phyloP scores from a whole-genome alignment of 2,888 invertebrate species.

The Deilephila elpenor region DNA sequence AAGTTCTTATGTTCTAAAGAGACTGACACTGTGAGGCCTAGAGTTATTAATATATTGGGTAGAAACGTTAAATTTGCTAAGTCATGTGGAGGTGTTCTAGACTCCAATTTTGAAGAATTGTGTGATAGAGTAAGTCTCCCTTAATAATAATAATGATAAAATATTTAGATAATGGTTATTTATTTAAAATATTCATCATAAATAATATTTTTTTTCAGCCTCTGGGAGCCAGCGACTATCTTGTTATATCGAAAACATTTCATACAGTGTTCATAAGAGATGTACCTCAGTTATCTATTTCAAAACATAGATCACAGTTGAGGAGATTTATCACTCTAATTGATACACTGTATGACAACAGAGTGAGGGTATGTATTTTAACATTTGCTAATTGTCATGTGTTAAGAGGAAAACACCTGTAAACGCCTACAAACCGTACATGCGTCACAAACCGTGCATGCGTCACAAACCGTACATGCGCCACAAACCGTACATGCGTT shows the following conservation, averaged over 20 bases:
- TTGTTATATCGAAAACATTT: constrained; percentile 96
- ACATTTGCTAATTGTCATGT: neutral
- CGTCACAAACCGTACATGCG: too few relatives aligned
- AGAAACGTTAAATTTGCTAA: constrained; percentile 94
- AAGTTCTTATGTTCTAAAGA: constrained; percentile 95
- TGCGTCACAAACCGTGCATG: too few relatives aligned
- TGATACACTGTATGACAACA: constrained; percentile 98
- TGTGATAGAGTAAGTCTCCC: constrained; percentile 90
- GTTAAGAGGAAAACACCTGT: too few relatives aligned
- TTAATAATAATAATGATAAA: too few relatives aligned
- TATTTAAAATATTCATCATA: too few relatives aligned
- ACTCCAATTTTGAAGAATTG: constrained; percentile 94
- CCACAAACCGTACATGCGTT: too few relatives aligned
- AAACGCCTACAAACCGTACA: too few relatives aligned
- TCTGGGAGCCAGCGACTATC: constrained; percentile 97
- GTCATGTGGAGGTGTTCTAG: constrained; percentile 96
- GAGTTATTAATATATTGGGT: constrained; percentile 94
- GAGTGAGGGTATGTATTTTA: constrained; percentile 86
- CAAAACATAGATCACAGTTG: constrained; percentile 92
- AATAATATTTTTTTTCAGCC: constrained; percentile 85
- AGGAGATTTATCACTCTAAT: constrained; percentile 98
- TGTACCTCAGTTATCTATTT: constrained; percentile 91
- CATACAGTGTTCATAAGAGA: constrained; percentile 97
- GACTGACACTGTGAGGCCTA: constrained; percentile 94
- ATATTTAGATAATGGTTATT: too few relatives aligned